Conservation (phyloP, 2,888 invertebrate species). For the Polydrusus tereticollis region DNA sequence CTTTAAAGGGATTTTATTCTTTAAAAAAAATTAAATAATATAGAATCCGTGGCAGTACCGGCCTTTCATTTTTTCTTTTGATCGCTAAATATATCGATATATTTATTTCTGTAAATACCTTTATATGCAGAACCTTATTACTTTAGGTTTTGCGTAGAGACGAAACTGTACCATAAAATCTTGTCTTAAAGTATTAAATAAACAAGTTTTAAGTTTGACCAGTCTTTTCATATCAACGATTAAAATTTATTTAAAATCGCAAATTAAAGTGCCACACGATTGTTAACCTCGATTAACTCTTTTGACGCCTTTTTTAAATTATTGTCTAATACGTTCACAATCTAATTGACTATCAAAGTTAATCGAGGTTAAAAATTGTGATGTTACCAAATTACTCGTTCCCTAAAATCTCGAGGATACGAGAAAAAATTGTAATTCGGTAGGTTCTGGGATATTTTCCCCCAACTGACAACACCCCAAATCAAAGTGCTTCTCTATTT, state of each 20-base stretch:
- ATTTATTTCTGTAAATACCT: slow-evolving; percentile 54
- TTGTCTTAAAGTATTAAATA: slow-evolving; percentile 36
- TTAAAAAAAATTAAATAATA: background rate
- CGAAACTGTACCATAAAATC: slow-evolving; percentile 44
- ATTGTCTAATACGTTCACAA: too few species aligned
- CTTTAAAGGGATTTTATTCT: background rate
- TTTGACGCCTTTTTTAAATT: too few species aligned
- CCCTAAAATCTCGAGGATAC: too few species aligned
- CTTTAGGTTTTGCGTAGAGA: slow-evolving; percentile 47
- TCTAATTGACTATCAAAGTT: too few species aligned
- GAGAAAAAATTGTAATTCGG: too few species aligned
- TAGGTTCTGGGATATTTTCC: too few species aligned
- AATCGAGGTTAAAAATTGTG: too few species aligned
- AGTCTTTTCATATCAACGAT: background rate
- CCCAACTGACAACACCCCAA: too few species aligned
- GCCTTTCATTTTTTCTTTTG: slow-evolving; percentile 8
- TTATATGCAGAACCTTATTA: slow-evolving; percentile 41
- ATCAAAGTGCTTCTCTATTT: too few species aligned
- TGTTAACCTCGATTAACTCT: too few species aligned
- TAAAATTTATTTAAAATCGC: background rate
- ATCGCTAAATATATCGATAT: slow-evolving; percentile 41
- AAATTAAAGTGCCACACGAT: too few species aligned
- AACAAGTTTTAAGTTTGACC: slow-evolving; percentile 6
- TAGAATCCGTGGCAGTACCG: background rate
- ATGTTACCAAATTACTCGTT: too few species aligned